A percentile compares a stretch with the other conserved stretches of the same genome.
Conservation (phyloP, 1,140 invertebrate species). For the Cyclargus thomasi region DNA sequence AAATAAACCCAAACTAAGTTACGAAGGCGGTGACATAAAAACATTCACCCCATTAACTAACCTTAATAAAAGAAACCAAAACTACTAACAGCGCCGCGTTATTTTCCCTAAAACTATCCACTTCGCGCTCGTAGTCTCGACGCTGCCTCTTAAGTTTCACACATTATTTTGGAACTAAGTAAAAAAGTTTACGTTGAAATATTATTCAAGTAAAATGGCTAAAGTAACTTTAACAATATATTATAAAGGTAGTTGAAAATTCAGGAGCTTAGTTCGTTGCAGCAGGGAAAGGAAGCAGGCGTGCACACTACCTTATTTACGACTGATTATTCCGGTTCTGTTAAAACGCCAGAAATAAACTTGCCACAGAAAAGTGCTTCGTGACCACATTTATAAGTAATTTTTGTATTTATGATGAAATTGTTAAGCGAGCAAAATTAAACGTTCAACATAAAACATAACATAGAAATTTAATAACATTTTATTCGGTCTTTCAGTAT, state of each 20-base stretch:
- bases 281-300: slow-evolving; percentile 56
- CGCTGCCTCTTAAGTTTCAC: background rate
- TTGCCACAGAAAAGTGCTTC: background rate
- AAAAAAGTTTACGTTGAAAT: slow-evolving; percentile 17
- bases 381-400: background rate
- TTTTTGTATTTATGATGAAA: too few species aligned
- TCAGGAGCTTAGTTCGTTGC: slow-evolving; percentile 41
- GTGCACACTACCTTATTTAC: slow-evolving; percentile 64
- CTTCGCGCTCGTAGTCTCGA: background rate
- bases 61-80: slow-evolving; percentile 3
- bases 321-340: slow-evolving; percentile 60
- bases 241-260: slow-evolving; percentile 38
- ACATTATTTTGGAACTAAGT: slow-evolving; percentile 10
- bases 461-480: too few species aligned
- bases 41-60: slow-evolving; percentile 10
- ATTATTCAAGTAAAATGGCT: slow-evolving; percentile 25
- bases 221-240: slow-evolving; percentile 36
- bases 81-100: background rate
- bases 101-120: background rate
- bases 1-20: background rate
- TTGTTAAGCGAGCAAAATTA: too few species aligned
- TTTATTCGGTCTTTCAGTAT: too few species aligned
- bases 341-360: slow-evolving; percentile 37
- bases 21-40: background rate
- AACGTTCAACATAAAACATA: too few species aligned